These are phyloP conservation scores for Poeciliopsis paucimaculata DNA, from an alignment of 2,797 vertebrate species.

Conservation along the genomic window DNA sequence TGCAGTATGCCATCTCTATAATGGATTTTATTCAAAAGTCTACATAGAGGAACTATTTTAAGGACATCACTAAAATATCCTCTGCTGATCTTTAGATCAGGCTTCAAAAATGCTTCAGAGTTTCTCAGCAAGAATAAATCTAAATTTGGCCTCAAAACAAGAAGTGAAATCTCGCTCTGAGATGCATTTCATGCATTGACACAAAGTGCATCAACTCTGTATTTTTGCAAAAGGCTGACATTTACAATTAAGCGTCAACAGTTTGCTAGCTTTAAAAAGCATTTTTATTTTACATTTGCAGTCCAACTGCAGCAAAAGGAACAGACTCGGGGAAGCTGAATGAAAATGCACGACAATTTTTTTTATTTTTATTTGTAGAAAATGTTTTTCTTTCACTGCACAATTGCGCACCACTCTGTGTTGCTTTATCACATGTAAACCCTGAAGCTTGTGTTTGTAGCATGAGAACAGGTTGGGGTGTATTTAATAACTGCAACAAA, in stretches of 20 bases:
- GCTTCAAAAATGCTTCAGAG: background rate
- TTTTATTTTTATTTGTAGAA: background rate
- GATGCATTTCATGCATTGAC: background rate
- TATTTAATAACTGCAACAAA: background rate
- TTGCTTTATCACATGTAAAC: background rate
- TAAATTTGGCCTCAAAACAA: constrained; percentile 5
- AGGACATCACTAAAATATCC: background rate
- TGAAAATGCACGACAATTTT: background rate
- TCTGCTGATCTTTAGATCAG: background rate
- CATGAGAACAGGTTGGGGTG: background rate
- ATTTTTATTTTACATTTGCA: background rate
- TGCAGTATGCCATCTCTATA: background rate
- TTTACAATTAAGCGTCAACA: background rate
- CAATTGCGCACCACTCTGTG: background rate
- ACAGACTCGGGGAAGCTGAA: background rate
- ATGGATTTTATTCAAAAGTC: background rate
- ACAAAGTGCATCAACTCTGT: background rate
- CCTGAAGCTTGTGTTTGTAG: background rate
- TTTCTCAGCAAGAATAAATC: background rate
- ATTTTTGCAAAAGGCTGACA: background rate
- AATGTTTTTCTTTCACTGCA: no score
- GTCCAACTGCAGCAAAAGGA: background rate
- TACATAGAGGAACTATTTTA: background rate
- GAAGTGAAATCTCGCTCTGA: background rate
- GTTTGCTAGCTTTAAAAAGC: background rate